These are phyloP conservation scores for Drosophila histrio DNA, from an alignment of 2,888 invertebrate genomes.

Conservation along the genomic window DNA sequence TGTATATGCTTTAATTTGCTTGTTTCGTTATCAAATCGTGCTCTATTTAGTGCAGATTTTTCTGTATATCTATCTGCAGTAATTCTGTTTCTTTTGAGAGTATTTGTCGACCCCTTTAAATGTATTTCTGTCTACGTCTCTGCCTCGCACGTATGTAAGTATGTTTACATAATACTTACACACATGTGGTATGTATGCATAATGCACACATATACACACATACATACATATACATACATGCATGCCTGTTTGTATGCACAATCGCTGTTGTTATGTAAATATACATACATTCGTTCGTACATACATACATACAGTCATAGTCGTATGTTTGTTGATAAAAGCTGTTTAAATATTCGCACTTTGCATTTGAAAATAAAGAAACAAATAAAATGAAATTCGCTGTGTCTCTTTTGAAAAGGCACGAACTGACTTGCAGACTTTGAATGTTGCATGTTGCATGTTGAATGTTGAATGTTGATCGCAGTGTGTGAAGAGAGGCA, in stretches of 20 bases:
- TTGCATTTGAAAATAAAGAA: slow-evolving; percentile 33
- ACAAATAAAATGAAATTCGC: not conserved
- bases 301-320: slow-evolving; percentile 12
- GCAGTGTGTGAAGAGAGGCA: not conserved
- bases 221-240: slow-evolving; percentile 13
- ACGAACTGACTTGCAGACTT: not conserved
- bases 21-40: no score
- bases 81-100: no score
- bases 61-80: no score
- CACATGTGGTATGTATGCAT: slow-evolving; percentile 37
- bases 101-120: no score
- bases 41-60: no score
- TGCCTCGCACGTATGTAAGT: slow-evolving; percentile 19
- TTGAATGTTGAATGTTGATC: slow-evolving; percentile 10
- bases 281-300: slow-evolving; percentile 9
- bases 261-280: slow-evolving; percentile 33
- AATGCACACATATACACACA: slow-evolving; percentile 9
- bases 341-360: slow-evolving; percentile 63
- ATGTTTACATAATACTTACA: slow-evolving; percentile 22
- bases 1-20: no score
- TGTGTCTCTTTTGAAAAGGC: not conserved
- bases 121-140: slow-evolving; percentile 4
- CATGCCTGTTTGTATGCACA: slow-evolving; percentile 5
- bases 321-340: slow-evolving; percentile 47
- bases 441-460: slow-evolving; percentile 12